Evolutionary conservation across 30 jellyfish, hydroid and myxozoan genomes (phyloP).

Genomic region (Pelagia noctiluca): DNA sequence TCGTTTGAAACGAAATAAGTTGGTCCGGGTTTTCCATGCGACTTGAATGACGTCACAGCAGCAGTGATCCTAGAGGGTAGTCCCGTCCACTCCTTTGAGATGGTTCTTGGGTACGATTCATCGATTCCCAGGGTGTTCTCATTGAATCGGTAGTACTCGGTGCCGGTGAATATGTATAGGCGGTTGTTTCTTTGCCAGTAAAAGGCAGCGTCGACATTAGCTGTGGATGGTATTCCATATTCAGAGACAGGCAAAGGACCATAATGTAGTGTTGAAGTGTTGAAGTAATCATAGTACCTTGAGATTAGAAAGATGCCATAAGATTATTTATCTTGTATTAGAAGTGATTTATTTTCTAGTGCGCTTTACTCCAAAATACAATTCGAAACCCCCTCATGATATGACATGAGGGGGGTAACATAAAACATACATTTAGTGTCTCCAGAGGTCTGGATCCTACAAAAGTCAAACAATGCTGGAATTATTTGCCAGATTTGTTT

Average conservation of each 20-base stretch:
- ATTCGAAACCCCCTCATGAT: no score
- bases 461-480: no score
- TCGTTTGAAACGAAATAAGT: constrained; percentile 29
- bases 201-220: constrained; percentile 88
- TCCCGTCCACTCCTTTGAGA: constrained; percentile 32
- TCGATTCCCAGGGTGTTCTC: constrained; percentile 2
- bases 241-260: constrained; percentile 78
- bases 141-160: constrained; percentile 59
- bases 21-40: neutral
- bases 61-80: constrained; percentile 16
- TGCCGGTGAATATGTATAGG: constrained; percentile 72
- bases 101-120: constrained; percentile 49
- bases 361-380: neutral
- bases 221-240: constrained; percentile 72
- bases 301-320: neutral
- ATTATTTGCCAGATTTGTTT: no score
- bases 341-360: neutral
- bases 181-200: constrained; percentile 84
- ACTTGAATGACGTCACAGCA: constrained; percentile 12
- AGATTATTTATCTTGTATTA: neutral
- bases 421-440: no score
- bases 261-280: neutral
- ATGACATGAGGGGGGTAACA: no score
- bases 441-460: no score
- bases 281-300: constrained; percentile 68